phyloP scores from a whole-genome alignment of 2,797 vertebrate species.

The Gymnothorax javanicus region DNA sequence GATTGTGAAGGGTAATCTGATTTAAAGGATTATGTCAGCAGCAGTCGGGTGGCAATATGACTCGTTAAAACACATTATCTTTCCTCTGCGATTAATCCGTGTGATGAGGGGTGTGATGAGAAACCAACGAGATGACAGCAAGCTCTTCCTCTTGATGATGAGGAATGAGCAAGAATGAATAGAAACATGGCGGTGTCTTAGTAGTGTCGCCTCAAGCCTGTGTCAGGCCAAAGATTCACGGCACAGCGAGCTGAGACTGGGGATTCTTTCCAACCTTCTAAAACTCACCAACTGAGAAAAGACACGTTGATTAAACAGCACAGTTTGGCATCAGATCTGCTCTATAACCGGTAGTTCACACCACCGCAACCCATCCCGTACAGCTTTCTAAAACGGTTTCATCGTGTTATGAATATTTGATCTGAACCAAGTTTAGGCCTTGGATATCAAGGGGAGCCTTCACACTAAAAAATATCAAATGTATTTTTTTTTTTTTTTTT shows the following conservation, averaged over 20 bases:
- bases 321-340: too few relatives aligned
- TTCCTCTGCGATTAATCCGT: background rate
- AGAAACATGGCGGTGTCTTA: too few relatives aligned
- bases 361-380: too few relatives aligned
- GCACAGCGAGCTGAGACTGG: too few relatives aligned
- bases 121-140: background rate
- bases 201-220: background rate
- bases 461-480: background rate
- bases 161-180: too few relatives aligned
- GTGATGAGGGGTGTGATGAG: background rate
- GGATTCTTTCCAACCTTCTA: too few relatives aligned
- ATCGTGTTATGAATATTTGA: too few relatives aligned
- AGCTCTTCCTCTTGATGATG: background rate
- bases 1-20: background rate
- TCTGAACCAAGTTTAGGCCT: too few relatives aligned
- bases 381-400: too few relatives aligned
- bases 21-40: background rate
- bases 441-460: background rate
- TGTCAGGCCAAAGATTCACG: background rate
- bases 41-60: background rate
- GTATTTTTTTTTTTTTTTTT: background rate
- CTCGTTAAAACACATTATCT: slow-evolving; percentile 8
- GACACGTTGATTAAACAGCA: too few relatives aligned
- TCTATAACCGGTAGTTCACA: too few relatives aligned
- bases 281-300: too few relatives aligned